Conservation (phyloP, 2,888 invertebrate genomes). For the Drosophila lutescens region DNA sequence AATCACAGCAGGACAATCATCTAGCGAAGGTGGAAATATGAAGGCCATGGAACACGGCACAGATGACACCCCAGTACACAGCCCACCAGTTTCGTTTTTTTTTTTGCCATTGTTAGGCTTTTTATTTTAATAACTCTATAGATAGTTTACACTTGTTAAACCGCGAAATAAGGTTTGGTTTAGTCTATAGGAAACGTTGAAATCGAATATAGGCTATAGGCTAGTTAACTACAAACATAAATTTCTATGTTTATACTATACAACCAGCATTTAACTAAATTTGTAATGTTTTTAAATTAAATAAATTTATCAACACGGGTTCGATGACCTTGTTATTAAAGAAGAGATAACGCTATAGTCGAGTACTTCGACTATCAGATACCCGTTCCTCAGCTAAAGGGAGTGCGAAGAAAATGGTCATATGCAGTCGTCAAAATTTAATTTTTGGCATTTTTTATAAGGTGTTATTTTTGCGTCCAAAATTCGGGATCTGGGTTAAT, state of each 20-base stretch:
- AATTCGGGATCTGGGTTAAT: too few species aligned
- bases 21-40: slow-evolving; percentile 39
- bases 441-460: too few species aligned
- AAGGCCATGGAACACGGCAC: background rate
- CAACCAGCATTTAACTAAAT: background rate
- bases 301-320: background rate
- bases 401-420: too few species aligned
- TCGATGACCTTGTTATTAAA: background rate
- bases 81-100: background rate
- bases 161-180: background rate
- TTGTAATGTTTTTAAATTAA: slow-evolving; percentile 6
- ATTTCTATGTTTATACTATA: background rate
- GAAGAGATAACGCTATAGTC: too few species aligned
- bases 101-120: slow-evolving; percentile 6
- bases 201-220: background rate
- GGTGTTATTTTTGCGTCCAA: too few species aligned
- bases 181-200: background rate
- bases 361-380: too few species aligned
- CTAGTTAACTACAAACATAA: background rate
- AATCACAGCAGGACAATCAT: slow-evolving; percentile 83
- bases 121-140: background rate
- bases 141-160: background rate
- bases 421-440: too few species aligned
- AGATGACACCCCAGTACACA: slow-evolving; percentile 13
- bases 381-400: too few species aligned